A percentile compares a stretch with the other conserved stretches of the same genome.
These are phyloP conservation scores for Spongilla lacustris DNA, from an alignment of 37 sponge, comb jelly and placozoan genomes.

Conservation along the genomic window DNA sequence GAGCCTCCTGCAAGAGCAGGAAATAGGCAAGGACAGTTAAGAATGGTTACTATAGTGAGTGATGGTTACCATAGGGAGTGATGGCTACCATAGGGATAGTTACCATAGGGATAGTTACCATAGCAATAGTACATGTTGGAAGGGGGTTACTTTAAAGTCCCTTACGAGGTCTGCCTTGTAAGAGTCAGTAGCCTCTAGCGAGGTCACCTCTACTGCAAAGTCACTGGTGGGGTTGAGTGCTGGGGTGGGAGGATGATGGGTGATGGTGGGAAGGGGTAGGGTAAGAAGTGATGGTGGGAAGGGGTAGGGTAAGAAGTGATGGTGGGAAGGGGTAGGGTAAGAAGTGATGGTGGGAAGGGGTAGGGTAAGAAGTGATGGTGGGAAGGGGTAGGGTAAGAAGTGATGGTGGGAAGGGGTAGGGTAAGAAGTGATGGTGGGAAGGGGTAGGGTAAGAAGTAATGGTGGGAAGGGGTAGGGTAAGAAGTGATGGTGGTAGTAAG, in stretches of 20 bases:
- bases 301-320: slow-evolving; percentile 1
- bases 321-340: background rate
- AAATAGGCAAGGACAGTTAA: background rate
- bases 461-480: no score
- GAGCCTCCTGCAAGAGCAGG: slow-evolving; percentile 29
- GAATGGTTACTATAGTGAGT: background rate
- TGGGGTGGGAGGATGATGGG: background rate
- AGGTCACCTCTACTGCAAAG: slow-evolving; percentile 84
- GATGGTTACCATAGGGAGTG: background rate
- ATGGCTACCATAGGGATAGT: background rate
- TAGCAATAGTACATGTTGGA: no score
- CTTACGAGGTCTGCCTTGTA: slow-evolving; percentile 58
- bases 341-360: background rate
- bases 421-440: background rate
- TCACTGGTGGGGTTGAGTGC: slow-evolving; percentile 65
- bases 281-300: background rate
- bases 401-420: slow-evolving; percentile 6
- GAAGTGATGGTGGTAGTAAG: background rate
- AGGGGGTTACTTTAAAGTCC: background rate
- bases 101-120: background rate
- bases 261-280: background rate
- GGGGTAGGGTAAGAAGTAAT: background rate
- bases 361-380: background rate
- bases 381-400: background rate
- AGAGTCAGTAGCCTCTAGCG: slow-evolving; percentile 63